phyloP scores from a whole-genome alignment of 2,113 vertebrate species.

The Athene cunicularia region DNA sequence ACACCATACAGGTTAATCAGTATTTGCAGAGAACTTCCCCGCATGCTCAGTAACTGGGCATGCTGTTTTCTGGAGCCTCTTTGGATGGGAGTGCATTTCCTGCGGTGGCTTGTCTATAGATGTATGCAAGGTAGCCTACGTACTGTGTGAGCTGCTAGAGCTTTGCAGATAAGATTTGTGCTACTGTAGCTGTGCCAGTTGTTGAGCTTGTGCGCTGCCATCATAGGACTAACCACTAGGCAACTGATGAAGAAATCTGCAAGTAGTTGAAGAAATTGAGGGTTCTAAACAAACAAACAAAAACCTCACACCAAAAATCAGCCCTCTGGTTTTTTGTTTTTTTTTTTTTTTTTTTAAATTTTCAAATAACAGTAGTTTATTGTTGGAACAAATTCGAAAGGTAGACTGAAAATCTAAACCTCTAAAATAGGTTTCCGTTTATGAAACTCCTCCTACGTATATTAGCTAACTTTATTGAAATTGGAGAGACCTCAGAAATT shows the following conservation, averaged over 20 bases:
- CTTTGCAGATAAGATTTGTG: neutral
- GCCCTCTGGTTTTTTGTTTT: neutral
- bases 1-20: neutral
- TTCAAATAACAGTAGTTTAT: neutral
- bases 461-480: neutral
- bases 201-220: neutral
- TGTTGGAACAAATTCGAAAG: neutral
- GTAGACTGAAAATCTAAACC: neutral
- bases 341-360: too few species aligned
- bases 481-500: neutral
- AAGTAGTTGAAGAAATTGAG: neutral
- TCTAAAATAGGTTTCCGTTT: neutral
- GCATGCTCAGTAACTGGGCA: neutral
- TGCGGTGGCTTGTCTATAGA: neutral
- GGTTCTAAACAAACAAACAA: neutral
- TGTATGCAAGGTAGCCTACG: neutral
- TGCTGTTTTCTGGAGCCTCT: neutral
- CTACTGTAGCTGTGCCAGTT: neutral
- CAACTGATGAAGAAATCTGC: neutral
- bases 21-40: neutral
- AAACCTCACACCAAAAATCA: neutral
- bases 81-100: neutral
- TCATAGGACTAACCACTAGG: neutral
- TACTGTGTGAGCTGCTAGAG: neutral
- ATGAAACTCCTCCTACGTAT: neutral